A percentile compares a stretch with the other conserved stretches of the same genome.
phyloP scores from a whole-genome alignment of 2,888 invertebrate genomes.

The Eristalis tenax region DNA sequence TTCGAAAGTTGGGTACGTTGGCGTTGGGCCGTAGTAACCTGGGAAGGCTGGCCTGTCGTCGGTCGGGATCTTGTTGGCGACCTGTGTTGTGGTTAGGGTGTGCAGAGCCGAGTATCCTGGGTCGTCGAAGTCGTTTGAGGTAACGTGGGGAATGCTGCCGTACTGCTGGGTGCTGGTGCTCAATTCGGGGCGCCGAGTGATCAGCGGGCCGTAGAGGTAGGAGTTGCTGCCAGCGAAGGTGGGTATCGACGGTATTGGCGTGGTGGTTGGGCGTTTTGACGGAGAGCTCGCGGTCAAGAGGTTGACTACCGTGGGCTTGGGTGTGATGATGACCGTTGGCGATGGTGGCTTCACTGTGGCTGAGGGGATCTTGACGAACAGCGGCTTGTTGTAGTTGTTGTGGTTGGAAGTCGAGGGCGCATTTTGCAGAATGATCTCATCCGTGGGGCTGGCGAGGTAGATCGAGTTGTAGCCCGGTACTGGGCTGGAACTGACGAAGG shows the following conservation, averaged over 20 bases:
- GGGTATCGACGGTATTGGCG: conserved; percentile 64
- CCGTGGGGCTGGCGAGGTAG: conserved; percentile 77
- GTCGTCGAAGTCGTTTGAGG: conserved; percentile 80
- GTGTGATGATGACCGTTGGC: conserved; percentile 86
- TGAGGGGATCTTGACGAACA: conserved; percentile 77
- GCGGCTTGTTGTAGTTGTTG: conserved; percentile 76
- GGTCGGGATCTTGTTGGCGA: conserved; percentile 74
- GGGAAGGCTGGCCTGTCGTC: conserved; percentile 80
- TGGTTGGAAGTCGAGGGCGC: conserved; percentile 64
- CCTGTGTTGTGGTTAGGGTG: conserved; percentile 74
- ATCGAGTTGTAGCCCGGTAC: conserved; percentile 74
- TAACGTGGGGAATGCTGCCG: conserved; percentile 74
- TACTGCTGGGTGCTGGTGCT: conserved; percentile 72
- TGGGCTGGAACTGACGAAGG: conserved; percentile 77
- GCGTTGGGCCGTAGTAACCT: conserved; percentile 80
- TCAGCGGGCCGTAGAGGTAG: conserved; percentile 79
- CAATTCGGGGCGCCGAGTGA: conserved; percentile 76
- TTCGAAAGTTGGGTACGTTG: conserved; percentile 79
- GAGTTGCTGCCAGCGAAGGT: conserved; percentile 78
- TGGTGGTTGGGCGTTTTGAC: conserved; percentile 76
- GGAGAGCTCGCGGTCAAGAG: conserved; percentile 75
- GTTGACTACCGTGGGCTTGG: conserved; percentile 83
- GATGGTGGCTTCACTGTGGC: conserved; percentile 83
- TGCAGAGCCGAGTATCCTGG: conserved; percentile 79
- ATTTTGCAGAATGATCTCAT: conserved; percentile 75